Conservation (phyloP, 2,113 vertebrate genomes). For the Poeciliopsis prolifica region DNA sequence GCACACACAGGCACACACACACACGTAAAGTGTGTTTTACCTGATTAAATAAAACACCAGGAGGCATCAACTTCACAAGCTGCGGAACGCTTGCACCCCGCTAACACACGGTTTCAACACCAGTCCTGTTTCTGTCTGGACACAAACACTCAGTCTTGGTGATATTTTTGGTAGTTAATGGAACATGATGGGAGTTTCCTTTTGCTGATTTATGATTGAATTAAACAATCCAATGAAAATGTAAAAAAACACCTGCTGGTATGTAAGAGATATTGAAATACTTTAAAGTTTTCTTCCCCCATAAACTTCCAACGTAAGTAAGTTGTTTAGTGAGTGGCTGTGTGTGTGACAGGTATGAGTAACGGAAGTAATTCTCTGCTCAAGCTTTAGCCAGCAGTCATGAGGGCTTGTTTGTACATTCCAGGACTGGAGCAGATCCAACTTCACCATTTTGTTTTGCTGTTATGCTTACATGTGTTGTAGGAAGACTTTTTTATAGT, state of each 20-base stretch:
- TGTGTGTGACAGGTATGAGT: not conserved
- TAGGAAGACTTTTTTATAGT: not conserved
- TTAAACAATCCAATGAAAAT: not conserved
- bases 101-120: not conserved
- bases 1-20: slow-evolving; percentile 17
- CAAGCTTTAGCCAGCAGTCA: not conserved
- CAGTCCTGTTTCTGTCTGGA: not conserved
- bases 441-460: slow-evolving; percentile 4
- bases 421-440: not conserved
- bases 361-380: not conserved
- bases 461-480: not conserved
- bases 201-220: not conserved
- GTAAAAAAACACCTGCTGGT: not conserved
- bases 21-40: slow-evolving; percentile 52
- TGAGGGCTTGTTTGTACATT: not conserved
- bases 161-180: slow-evolving; percentile 38
- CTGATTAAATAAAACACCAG: slow-evolving; percentile 69
- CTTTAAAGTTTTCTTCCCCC: too few species aligned
- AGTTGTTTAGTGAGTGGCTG: not conserved
- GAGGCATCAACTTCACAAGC: slow-evolving; percentile 32
- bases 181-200: too few species aligned
- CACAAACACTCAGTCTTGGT: not conserved
- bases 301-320: not conserved
- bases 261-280: not conserved
- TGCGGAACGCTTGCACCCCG: too few species aligned